Evolutionary conservation across 1,140 invertebrate species (phyloP).

Genomic region (Drosophila azteca): DNA sequence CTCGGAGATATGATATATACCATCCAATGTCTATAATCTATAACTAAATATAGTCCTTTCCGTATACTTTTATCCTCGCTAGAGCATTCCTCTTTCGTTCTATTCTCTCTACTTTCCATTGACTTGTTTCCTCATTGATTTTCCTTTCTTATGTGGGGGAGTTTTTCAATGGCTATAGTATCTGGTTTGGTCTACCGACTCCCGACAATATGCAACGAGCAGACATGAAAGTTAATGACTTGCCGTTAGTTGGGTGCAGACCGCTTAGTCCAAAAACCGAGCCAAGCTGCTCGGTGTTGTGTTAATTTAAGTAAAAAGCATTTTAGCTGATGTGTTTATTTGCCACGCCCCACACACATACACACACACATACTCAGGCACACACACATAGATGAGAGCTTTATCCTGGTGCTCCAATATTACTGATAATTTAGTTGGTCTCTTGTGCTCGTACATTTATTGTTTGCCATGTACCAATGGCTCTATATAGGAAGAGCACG

Average conservation of each 20-base stretch:
- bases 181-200: no score
- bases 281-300: conserved; percentile 65
- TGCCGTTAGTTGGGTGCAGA: conserved; percentile 52
- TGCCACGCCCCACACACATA: conserved; percentile 58
- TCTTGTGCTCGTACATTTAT: conserved; percentile 73
- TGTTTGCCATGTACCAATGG: conserved; percentile 62
- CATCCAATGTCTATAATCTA: no score
- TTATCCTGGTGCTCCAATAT: conserved; percentile 60
- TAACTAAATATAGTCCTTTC: neutral
- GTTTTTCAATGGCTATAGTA: no score
- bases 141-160: conserved; percentile 5
- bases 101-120: conserved; percentile 30
- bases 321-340: conserved; percentile 81
- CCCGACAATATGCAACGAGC: conserved; percentile 7
- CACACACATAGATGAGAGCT: conserved; percentile 7
- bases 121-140: conserved; percentile 46
- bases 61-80: neutral
- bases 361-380: conserved; percentile 4
- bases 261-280: conserved; percentile 46
- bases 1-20: no score
- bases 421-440: conserved; percentile 82
- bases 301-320: conserved; percentile 82
- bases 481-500: conserved; percentile 39
- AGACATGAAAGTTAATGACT: conserved; percentile 65
- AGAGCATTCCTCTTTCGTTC: conserved; percentile 52